phyloP scores from a whole-genome alignment of 2,888 invertebrate species.

The Orthonychiurus folsomi region DNA sequence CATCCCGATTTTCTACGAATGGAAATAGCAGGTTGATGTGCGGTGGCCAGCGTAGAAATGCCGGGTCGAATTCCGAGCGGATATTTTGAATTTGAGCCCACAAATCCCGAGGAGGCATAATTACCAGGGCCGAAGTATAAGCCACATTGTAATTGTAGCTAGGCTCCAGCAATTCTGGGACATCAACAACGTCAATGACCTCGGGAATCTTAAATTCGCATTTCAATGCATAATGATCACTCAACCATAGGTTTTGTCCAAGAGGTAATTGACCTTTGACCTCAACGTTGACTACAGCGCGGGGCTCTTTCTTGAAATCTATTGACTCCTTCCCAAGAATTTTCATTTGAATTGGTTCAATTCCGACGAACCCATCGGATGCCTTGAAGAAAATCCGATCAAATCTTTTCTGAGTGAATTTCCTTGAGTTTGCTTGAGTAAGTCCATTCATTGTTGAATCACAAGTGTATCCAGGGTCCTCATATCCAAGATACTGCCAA shows the following conservation, averaged over 20 bases:
- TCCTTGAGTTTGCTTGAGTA: background rate
- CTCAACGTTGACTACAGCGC: background rate
- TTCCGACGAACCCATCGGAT: background rate
- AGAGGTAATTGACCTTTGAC: background rate
- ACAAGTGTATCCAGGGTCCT: background rate
- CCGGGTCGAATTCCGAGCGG: slow-evolving; percentile 12
- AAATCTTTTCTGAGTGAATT: background rate
- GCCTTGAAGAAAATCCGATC: slow-evolving; percentile 6
- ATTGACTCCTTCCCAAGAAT: background rate
- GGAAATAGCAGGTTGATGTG: slow-evolving; percentile 10
- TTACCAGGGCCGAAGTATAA: slow-evolving; percentile 6
- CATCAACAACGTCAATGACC: background rate
- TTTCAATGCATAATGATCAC: slow-evolving; percentile 8
- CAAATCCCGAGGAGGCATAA: slow-evolving; percentile 4
- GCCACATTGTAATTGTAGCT: no score
- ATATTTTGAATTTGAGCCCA: slow-evolving; percentile 9
- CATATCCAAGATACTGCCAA: background rate
- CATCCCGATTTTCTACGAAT: background rate
- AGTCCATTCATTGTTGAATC: background rate
- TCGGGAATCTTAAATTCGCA: slow-evolving; percentile 7
- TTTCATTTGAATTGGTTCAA: background rate
- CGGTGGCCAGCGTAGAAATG: slow-evolving; percentile 8
- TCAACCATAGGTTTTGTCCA: background rate
- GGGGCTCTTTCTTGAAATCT: background rate
- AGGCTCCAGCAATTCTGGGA: background rate